Conservation (phyloP, 2,797 vertebrate species). For the Chloroceryle inda region DNA sequence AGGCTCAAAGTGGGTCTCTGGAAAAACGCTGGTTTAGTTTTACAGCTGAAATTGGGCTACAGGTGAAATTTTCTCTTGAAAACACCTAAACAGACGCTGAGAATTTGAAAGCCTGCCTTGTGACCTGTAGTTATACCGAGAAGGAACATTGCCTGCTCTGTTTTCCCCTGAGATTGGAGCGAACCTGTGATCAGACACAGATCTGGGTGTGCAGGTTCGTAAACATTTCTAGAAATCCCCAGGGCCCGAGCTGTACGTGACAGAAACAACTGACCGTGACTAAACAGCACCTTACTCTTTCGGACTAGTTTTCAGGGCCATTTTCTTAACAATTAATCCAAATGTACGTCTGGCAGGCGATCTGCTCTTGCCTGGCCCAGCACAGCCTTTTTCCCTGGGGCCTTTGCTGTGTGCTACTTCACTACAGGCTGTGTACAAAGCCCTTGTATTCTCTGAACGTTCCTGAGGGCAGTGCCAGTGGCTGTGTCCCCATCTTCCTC, state of each 20-base stretch:
- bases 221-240: not conserved
- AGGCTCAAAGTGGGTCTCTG: not conserved
- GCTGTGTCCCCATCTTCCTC: not conserved
- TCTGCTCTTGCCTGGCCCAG: not conserved
- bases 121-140: not conserved
- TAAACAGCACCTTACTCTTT: not conserved
- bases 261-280: not conserved
- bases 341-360: fast-evolving
- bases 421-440: not conserved
- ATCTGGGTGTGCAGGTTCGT: not conserved
- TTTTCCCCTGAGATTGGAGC: not conserved
- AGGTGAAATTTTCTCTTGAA: not conserved
- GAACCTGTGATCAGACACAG: not conserved
- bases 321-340: not conserved
- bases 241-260: not conserved
- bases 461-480: not conserved
- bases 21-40: not conserved
- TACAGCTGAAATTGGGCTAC: not conserved
- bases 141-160: not conserved
- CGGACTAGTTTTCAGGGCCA: not conserved
- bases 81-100: not conserved
- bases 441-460: not conserved
- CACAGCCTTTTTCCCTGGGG: not conserved
- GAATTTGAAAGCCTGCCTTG: not conserved
- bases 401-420: not conserved